phyloP scores from a whole-genome alignment of 2,797 vertebrate species.

The Anisognathus igniventris region DNA sequence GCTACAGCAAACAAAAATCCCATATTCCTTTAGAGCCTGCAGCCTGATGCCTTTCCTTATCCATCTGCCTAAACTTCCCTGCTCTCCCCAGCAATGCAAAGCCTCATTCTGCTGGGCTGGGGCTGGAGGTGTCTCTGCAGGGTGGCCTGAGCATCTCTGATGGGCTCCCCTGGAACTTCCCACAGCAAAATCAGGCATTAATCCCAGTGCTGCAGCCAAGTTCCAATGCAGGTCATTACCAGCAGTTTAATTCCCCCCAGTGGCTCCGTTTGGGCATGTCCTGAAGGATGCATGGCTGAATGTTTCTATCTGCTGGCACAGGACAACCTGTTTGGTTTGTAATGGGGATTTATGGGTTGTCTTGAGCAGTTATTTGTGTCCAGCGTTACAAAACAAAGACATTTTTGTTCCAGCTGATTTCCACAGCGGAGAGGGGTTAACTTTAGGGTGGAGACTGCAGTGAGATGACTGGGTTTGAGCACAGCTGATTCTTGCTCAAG shows the following conservation, averaged over 20 bases:
- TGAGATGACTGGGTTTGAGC: not conserved
- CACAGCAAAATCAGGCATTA: not conserved
- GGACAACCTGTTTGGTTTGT: not conserved
- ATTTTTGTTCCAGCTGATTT: not conserved
- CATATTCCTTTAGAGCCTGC: not conserved
- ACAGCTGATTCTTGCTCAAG: not conserved
- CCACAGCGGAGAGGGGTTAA: not conserved
- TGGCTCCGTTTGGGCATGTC: not conserved
- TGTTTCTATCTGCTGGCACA: not conserved
- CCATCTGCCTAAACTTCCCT: not conserved
- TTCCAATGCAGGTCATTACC: not conserved
- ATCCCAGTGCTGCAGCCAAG: constrained; percentile 13
- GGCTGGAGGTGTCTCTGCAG: not conserved
- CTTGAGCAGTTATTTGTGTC: not conserved
- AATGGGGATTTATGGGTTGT: not conserved
- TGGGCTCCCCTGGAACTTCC: not conserved
- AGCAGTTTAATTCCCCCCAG: constrained; percentile 30
- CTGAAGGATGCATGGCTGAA: not conserved
- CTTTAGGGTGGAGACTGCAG: not conserved
- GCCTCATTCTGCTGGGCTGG: not conserved
- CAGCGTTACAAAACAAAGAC: not conserved
- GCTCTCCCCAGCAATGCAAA: not conserved
- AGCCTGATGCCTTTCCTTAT: not conserved
- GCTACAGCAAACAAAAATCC: not conserved
- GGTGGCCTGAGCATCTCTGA: not conserved